Evolutionary conservation across 1,140 invertebrate species (phyloP), one percentile per base, ranked within the genome.

Genomic region (Drosophila pallidifrons): DNA sequence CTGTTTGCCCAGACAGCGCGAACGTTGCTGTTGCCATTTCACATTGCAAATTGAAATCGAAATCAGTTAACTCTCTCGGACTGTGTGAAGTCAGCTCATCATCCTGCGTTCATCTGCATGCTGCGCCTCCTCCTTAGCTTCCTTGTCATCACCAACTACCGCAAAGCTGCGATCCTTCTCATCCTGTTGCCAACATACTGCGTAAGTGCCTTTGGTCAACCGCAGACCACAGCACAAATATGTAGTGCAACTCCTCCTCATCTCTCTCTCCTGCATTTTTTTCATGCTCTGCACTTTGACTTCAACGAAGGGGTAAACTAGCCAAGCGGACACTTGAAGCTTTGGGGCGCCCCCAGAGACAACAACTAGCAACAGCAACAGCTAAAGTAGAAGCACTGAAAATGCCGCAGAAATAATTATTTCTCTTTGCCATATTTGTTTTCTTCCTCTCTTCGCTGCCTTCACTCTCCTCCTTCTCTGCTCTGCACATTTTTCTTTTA

Each of bases 361-460:
- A 68, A 65, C 52, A 51, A 52, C 8, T 25, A 25, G 20, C 20
- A 38, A 38, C 35, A 38, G 35, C 35, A 38, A 10, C 8, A 38
- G 35, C 6, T 25, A 25, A 25, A 38, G 30, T 32, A 8, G 1
- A 38, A 52, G 47, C 81, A 69, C 63, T 61, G 74, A 69, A 80
- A 87, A 88, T 68, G 80, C 83, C 83, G 77, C 83, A 89, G 64
- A 88, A 88, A 88, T 88, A 88, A 88, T 88, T 89, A 88, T 88
- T 89, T 88, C 80, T 89, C 63, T 70, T 88, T 77, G 79, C 85
- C 77, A 73, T 81, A 83, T 88, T 79, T 78, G 74, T 63, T 70
- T 70, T 81, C 57, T 67, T 5, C 30, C 41, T 28, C 5, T 13
- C 15, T 60, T 35, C 46, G 32, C 47, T 45, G 25, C 28, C 35